Evolutionary conservation across 2,113 vertebrate species (phyloP).

Genomic region (Embiotoca jacksoni): DNA sequence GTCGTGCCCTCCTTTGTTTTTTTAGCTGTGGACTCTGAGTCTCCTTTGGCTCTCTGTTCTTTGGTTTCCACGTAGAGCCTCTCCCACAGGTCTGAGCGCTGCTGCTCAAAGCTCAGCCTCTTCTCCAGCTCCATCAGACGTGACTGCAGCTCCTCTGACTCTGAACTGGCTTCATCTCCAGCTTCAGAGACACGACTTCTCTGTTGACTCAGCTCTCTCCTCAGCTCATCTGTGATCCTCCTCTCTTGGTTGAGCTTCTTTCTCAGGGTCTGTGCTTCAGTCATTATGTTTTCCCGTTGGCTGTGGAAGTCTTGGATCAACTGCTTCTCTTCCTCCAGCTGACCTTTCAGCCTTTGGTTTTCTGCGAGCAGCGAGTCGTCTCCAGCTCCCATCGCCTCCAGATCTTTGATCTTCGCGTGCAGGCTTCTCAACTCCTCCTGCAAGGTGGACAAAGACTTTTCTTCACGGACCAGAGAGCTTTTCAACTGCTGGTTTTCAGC

Average conservation of each 20-base stretch:
- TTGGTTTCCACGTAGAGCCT: conserved; percentile 94
- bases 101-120: conserved; percentile 94
- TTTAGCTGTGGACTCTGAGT: conserved; percentile 81
- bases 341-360: conserved; percentile 89
- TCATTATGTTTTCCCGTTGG: conserved; percentile 87
- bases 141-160: conserved; percentile 82
- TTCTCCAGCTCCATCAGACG: conserved; percentile 89
- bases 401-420: conserved; percentile 85
- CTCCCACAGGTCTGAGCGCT: conserved; percentile 97
- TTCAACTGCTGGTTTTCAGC: conserved; percentile 89
- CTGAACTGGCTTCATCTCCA: conserved; percentile 59
- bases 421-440: conserved; percentile 90
- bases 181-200: conserved; percentile 69
- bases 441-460: conserved; percentile 85
- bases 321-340: conserved; percentile 90
- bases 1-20: conserved; percentile 88
- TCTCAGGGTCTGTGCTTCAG: conserved; percentile 88
- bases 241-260: conserved; percentile 89
- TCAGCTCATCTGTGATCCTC: conserved; percentile 83
- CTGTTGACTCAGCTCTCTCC: conserved; percentile 84
- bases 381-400: conserved; percentile 86
- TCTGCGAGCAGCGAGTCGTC: conserved; percentile 85
- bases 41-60: conserved; percentile 85
- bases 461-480: conserved; percentile 88
- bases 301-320: conserved; percentile 81